Evolutionary conservation across 2,797 vertebrate genomes (phyloP), one percentile per base, ranked within the genome.

Genomic region (Nannoperca australis): DNA sequence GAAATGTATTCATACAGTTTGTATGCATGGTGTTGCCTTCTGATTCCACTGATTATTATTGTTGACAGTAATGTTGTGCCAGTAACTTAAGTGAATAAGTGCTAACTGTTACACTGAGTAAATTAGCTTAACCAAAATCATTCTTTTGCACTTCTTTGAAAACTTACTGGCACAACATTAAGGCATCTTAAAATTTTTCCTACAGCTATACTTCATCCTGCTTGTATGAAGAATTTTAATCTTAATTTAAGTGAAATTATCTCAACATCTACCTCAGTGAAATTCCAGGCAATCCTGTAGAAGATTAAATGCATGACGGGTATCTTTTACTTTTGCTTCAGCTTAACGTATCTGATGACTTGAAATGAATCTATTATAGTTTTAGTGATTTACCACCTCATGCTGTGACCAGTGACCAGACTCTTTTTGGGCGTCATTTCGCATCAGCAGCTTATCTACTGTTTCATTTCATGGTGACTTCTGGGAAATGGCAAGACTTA

Each of bases 401-500:
- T 65, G 13, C 3, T 38, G 24, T 27, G 24, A 27, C 24, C 24
- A 2, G 2, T 47, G 11, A 27, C 1, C 2, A 11, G 17, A 30
- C 8, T 20, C 15, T 20, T 73, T 70, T 70, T 47, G 44, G 60
- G 44, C 0, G 14, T 58, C 3, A 5, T 51, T 75, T 75, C 13
- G 20, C 10, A 7, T 17, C 24, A 60, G 27, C 18, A 45, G 20
- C 9, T 45, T 42, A 7, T 70, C 7, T 55, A 2, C 2, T 9
- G 10, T 12, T 42, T 2, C 8, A 38, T 77, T 51, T 47, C 0
- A 55, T 44, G 10, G 0, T 38, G 20, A 44, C 27, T 81, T 68
- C n/a, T 69, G 49, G 30, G 58, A 83, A 89, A 67, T 36, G 1
- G 1, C 2, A 0, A 61, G 15, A 81, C n/a, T 12, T 18, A 6